A percentile compares a stretch with the other conserved stretches of the same genome.
phyloP scores from a whole-genome alignment of 2,888 invertebrate species.

The Darwinula stevensoni region DNA sequence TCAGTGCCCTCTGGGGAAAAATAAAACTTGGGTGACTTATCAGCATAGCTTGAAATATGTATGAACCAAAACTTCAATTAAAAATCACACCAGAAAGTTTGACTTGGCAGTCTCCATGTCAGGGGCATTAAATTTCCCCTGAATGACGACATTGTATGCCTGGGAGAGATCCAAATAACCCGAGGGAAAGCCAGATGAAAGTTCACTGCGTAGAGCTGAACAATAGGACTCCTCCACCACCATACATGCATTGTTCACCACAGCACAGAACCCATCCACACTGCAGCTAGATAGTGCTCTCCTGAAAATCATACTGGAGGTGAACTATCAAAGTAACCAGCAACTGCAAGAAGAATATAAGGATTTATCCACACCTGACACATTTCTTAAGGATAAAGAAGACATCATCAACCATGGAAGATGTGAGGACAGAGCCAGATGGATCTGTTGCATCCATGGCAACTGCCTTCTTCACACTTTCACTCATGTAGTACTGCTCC shows the following conservation, averaged over 20 bases:
- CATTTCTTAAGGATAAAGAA: conserved; percentile 91
- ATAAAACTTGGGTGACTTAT: too few species aligned
- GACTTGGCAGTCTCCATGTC: conserved; percentile 34
- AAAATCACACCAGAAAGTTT: conserved; percentile 18
- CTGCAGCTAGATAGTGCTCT: conserved; percentile 69
- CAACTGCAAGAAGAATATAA: conserved; percentile 1
- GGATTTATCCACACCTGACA: conserved; percentile 28
- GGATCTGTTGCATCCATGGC: conserved; percentile 42
- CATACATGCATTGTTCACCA: conserved; percentile 69
- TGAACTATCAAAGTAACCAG: background rate
- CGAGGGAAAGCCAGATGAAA: conserved; percentile 5
- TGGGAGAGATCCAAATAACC: conserved; percentile 18
- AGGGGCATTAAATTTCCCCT: conserved; percentile 38
- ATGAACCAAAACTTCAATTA: background rate
- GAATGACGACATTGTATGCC: conserved; percentile 53
- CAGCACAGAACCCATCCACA: conserved; percentile 82
- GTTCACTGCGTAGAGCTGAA: conserved; percentile 4
- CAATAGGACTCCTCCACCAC: conserved; percentile 41
- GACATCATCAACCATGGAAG: conserved; percentile 86
- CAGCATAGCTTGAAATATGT: too few species aligned
- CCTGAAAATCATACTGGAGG: conserved; percentile 24
- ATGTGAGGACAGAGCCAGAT: conserved; percentile 20
- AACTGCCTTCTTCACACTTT: conserved; percentile 72
- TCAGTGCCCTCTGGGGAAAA: conserved; percentile 37
- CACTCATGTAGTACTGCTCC: conserved; percentile 82